Percentiles rank a stretch among this genome's conserved stretches.
These are phyloP conservation scores for Julus scandinavius DNA, from an alignment of 2,888 invertebrate genomes.

Conservation along the genomic window DNA sequence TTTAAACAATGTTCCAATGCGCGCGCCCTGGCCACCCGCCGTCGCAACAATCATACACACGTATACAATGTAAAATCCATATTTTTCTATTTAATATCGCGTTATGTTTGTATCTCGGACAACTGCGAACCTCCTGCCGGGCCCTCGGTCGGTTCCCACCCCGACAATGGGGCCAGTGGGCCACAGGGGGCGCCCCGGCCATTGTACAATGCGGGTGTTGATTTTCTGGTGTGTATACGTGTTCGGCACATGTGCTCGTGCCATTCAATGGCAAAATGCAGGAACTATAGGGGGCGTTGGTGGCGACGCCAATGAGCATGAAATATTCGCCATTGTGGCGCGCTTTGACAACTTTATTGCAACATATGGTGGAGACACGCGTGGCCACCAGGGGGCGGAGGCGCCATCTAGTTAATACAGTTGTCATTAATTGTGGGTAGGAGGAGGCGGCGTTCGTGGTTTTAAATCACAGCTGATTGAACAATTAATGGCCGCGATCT, in stretches of 20 bases:
- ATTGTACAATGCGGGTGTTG: not conserved
- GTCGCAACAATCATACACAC: constrained; percentile 2
- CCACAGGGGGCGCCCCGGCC: not conserved
- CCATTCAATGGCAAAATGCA: not conserved
- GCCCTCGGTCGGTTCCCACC: not conserved
- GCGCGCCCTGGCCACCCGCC: constrained; percentile 2
- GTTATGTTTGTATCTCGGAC: not conserved
- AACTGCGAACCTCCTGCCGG: not conserved
- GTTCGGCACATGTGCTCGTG: not conserved
- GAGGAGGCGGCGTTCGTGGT: not conserved
- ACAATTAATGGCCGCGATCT: not conserved
- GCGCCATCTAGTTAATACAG: constrained; percentile 11
- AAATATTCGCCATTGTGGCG: constrained; percentile 10
- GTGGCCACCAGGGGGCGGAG: constrained; percentile 28
- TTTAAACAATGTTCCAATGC: not conserved
- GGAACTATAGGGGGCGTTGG: not conserved
- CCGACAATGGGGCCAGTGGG: not conserved
- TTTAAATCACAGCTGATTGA: constrained; percentile 27
- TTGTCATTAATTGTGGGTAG: constrained; percentile 16
- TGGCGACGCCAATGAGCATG: not conserved
- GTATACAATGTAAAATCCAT: constrained; percentile 30
- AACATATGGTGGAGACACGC: constrained; percentile 38
- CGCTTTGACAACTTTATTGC: not conserved
- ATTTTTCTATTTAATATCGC: constrained; percentile 31
- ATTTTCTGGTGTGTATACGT: not conserved